Evolutionary conservation across 2,888 invertebrate genomes (phyloP), one percentile per base, ranked within the genome.

Genomic region (Drosophila neutralis): DNA sequence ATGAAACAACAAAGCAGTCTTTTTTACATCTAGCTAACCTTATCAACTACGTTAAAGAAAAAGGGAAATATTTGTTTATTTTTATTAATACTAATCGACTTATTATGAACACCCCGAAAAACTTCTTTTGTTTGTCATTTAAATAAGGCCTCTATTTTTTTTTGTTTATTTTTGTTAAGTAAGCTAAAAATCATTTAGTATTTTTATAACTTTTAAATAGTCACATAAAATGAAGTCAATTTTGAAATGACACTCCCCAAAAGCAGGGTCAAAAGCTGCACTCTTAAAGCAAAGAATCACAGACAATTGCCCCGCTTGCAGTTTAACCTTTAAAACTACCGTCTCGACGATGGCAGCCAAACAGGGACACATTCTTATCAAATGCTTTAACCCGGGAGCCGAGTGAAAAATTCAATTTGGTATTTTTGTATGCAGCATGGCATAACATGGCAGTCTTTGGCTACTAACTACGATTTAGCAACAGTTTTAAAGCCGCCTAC

Each of bases 401-500:
- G 35, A 27, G n/a, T 57, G 45, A 27, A 40, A 11, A 61, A 52
- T 62, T 68, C 49, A 71, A 71, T 71, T 71, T 62, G 49, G 38
- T 27, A 57, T 78, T 45, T 45, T 64, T 58, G 61, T 56, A 59
- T 67, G 56, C 27, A 38, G 36, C 38, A 15, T 45, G 24, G 56
- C 54, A 36, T 11, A 0, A 13, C 27, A 5, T n/a, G 64, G 29
- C 38, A 51, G 51, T n/a, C 38, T 69, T 27, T n/a, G 56, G 13
- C 27, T 38, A 24, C 57, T 62, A 73, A 67, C 69, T 59, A 33
- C 79, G 69, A 67, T 75, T 87, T 78, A 69, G 69, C 71, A 87
- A 84, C 84, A 70, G 87, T 75, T 83, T 85, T 80, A 77, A 85
- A 85, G 85, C 88, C 83, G 83, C 88, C 83, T 72, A 73, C 63